Conservation (phyloP, 2,888 invertebrate species). For the Pardosa pseudoannulata region DNA sequence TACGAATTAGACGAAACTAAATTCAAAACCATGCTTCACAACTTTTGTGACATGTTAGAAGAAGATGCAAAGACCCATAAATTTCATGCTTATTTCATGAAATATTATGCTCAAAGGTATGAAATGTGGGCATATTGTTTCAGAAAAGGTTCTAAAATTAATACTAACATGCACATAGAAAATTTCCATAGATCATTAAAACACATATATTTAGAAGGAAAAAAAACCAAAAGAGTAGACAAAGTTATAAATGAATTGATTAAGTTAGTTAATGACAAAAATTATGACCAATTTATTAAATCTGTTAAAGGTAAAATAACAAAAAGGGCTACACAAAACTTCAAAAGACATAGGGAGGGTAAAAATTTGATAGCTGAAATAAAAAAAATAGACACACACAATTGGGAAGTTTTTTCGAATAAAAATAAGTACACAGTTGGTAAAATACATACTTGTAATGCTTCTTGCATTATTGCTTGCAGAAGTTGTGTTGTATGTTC, state of each 20-base stretch:
- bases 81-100: not conserved
- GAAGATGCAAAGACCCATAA: not conserved
- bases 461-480: not conserved
- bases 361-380: not conserved
- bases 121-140: slow-evolving; percentile 11
- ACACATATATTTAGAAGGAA: slow-evolving; percentile 22
- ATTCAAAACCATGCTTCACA: not conserved
- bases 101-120: not conserved
- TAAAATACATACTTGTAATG: not conserved
- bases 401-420: not conserved
- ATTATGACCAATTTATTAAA: not conserved
- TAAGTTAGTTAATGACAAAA: slow-evolving; percentile 18
- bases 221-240: slow-evolving; percentile 22
- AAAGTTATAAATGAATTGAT: not conserved
- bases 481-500: not conserved
- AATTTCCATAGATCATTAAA: slow-evolving; percentile 17
- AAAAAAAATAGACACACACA: not conserved
- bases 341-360: not conserved
- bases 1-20: not conserved
- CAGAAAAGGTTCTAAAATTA: slow-evolving; percentile 9
- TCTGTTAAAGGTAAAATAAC: slow-evolving; percentile 16
- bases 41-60: slow-evolving; percentile 1
- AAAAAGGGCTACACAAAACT: not conserved
- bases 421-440: not conserved
- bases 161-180: slow-evolving; percentile 20